phyloP scores from a whole-genome alignment of 2,888 invertebrate species.

The Phymatocera aterrima region DNA sequence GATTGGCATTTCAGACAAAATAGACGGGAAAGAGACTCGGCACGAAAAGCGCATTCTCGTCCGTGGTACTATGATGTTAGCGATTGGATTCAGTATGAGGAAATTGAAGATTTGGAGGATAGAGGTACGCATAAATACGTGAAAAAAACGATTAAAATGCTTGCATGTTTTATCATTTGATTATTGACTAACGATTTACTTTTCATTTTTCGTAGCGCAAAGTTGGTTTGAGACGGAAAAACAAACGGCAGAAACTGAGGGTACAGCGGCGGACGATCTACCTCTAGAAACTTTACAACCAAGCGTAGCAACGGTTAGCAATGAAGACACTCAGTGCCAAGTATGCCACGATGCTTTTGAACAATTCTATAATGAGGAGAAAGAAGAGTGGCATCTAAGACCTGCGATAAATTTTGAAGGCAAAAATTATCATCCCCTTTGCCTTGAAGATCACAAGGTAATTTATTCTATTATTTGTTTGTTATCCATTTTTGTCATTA shows the following conservation, averaged over 20 bases:
- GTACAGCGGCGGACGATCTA: slow-evolving; percentile 77
- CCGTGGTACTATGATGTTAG: slow-evolving; percentile 93
- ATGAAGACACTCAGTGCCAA: slow-evolving; percentile 85
- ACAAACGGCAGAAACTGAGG: slow-evolving; percentile 78
- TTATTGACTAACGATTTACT: background rate
- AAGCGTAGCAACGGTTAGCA: slow-evolving; percentile 84
- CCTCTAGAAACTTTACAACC: slow-evolving; percentile 80
- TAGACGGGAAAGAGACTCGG: slow-evolving; percentile 89
- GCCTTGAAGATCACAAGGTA: slow-evolving; percentile 92
- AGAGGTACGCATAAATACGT: slow-evolving; percentile 78
- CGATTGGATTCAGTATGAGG: slow-evolving; percentile 97
- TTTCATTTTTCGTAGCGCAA: slow-evolving; percentile 80
- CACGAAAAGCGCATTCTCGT: slow-evolving; percentile 88
- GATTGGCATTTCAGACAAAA: slow-evolving; percentile 99
- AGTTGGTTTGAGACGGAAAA: slow-evolving; percentile 90
- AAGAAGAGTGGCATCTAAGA: slow-evolving; percentile 97
- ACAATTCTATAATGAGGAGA: slow-evolving; percentile 97
- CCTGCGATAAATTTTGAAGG: slow-evolving; percentile 88
- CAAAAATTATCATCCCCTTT: slow-evolving; percentile 91
- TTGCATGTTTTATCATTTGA: background rate
- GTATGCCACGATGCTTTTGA: slow-evolving; percentile 96
- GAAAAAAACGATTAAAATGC: slow-evolving; percentile 10
- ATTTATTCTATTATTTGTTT: slow-evolving; percentile 46
- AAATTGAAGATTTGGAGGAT: slow-evolving; percentile 93
- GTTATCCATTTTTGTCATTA: background rate